Evolutionary conservation across 2,113 vertebrate species (phyloP).

Genomic region (Colius striatus): DNA sequence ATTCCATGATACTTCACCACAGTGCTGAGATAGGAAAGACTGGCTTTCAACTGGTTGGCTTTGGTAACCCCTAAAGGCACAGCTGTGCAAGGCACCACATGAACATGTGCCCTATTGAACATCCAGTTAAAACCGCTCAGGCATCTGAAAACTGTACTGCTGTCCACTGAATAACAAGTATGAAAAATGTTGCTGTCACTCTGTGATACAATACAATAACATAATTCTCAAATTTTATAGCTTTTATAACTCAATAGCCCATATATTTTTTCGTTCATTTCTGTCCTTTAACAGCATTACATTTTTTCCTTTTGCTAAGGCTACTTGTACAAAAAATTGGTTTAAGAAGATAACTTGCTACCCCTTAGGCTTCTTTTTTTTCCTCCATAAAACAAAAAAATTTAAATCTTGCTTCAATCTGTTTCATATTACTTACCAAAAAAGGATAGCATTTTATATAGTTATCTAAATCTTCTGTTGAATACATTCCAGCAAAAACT

Average conservation of each 20-base stretch:
- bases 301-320: not conserved
- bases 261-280: not conserved
- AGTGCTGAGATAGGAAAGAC: not conserved
- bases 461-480: not conserved
- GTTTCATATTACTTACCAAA: not conserved
- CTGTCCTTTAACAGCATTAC: not conserved
- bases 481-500: not conserved
- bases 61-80: not conserved
- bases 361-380: not conserved
- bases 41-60: not conserved
- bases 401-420: not conserved
- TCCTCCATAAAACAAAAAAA: not conserved
- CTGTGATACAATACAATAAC: not conserved
- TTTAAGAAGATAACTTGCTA: not conserved
- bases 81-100: not conserved
- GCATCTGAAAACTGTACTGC: not conserved
- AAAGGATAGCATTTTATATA: not conserved
- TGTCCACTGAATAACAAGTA: not conserved
- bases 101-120: not conserved
- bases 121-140: not conserved
- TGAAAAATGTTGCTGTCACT: not conserved
- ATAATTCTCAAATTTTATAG: not conserved
- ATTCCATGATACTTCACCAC: not conserved
- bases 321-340: not conserved
- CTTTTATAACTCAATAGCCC: not conserved